phyloP scores from a whole-genome alignment of 2,113 vertebrate genomes.

The Notothenia rossii region DNA sequence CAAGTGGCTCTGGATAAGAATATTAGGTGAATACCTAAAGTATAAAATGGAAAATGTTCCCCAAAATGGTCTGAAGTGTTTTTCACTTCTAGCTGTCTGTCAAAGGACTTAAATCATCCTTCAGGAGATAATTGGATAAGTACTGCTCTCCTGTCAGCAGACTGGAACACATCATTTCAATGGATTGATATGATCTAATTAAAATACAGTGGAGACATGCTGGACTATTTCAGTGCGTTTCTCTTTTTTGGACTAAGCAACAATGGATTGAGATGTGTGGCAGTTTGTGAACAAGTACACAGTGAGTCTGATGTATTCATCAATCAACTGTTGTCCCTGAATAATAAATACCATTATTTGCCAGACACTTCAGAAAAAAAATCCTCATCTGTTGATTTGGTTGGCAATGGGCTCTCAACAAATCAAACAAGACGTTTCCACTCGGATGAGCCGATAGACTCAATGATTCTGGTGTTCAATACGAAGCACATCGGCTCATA shows the following conservation, averaged over 20 bases:
- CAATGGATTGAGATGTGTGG: not conserved
- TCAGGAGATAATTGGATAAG: slow-evolving; percentile 54
- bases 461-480: not conserved
- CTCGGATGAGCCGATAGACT: slow-evolving; percentile 11
- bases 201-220: not conserved
- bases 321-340: slow-evolving; percentile 24
- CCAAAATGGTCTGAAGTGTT: slow-evolving; percentile 7
- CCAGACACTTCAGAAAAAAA: not conserved
- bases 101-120: slow-evolving; percentile 19
- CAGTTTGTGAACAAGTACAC: slow-evolving; percentile 24
- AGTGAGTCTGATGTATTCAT: not conserved
- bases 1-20: slow-evolving; percentile 47
- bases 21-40: slow-evolving; percentile 36
- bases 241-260: not conserved
- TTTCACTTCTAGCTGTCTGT: not conserved
- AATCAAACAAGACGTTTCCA: slow-evolving; percentile 15
- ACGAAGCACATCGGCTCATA: not conserved
- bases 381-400: slow-evolving; percentile 25
- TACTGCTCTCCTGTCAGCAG: slow-evolving; percentile 20
- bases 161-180: slow-evolving; percentile 8
- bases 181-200: slow-evolving; percentile 45
- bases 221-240: not conserved
- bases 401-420: not conserved
- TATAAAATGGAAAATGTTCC: slow-evolving; percentile 38
- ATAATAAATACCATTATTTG: slow-evolving; percentile 18